Evolutionary conservation across 2,888 invertebrate genomes (phyloP), one percentile per base, ranked within the genome.

Genomic region (Philonicus albiceps): DNA sequence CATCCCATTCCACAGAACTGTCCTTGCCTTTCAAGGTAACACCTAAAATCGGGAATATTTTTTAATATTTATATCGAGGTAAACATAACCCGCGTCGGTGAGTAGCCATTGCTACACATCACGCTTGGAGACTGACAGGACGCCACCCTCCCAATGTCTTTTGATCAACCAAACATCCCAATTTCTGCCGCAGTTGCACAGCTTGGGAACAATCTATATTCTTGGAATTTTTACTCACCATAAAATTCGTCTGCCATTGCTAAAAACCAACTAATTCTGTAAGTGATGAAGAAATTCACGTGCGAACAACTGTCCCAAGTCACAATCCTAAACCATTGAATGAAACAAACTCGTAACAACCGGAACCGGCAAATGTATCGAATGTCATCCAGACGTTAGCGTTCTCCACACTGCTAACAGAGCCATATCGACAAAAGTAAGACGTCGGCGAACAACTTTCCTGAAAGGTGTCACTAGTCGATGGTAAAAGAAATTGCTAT

Each of bases 1-100:
- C 96, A 91, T 97, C 96, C 97, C 97, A 97, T 91, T 95, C 95
- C 91, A 96, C 96, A 87, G 94, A 94, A 89, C 95, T 94, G 91
- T 96, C 95, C 91, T 95, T 93, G 89, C 95, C 95, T 90, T 95
- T 95, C 88, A 97, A 93, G 89, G 96, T 96, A 89, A 96, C 94
- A 93, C 96, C 97, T 97, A 93, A 73, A 93, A 92, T n/a, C 6
- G 30, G 19, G 7, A 31, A 74, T 37, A 74, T 27, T 37, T 34
- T 8, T 34, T 16, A 34, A 34, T 34, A 74, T n/a, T 74, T n/a
- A 2, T 16, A 74, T 64, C 22, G 64, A 74, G 37, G n/a, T 37
- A 74, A 74, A 74, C 37, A 74, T 74, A 34, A 34, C 74, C 34
- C 43, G 22, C 40, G n/a, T 80, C n/a, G 27, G 11, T 49, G 30